Conservation (phyloP, 2,113 vertebrate species). For the Vulpes ferrilata region DNA sequence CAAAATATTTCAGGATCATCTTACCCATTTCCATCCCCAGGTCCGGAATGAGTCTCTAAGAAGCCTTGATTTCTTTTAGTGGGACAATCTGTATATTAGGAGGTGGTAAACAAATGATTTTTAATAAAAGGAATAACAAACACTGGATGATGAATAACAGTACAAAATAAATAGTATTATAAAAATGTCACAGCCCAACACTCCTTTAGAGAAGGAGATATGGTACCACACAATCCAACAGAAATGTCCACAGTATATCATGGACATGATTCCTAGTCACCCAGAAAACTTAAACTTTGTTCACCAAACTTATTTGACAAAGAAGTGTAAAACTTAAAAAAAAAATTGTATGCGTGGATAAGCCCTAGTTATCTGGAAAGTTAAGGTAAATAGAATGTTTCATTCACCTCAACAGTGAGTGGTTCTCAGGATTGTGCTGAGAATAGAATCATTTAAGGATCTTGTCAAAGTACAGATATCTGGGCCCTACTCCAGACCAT, state of each 20-base stretch:
- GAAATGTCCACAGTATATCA: not conserved
- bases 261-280: not conserved
- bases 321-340: not conserved
- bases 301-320: constrained; percentile 22
- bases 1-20: not conserved
- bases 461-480: not conserved
- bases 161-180: not conserved
- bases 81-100: not conserved
- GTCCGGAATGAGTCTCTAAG: not conserved
- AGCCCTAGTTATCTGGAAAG: not conserved
- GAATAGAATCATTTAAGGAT: not conserved
- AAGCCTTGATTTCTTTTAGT: not conserved
- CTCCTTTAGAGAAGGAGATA: not conserved
- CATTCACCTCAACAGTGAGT: not conserved
- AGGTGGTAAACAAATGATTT: not conserved
- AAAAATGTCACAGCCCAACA: not conserved
- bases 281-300: not conserved
- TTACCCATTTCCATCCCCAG: not conserved
- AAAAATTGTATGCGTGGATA: not conserved
- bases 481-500: not conserved
- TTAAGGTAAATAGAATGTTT: not conserved
- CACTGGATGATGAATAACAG: not conserved
- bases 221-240: not conserved
- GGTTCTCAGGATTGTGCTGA: not conserved
- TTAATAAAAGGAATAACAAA: not conserved